These are phyloP conservation scores for Habroteleia sp. DNA, from an alignment of 2,888 invertebrate species.

Conservation along the genomic window DNA sequence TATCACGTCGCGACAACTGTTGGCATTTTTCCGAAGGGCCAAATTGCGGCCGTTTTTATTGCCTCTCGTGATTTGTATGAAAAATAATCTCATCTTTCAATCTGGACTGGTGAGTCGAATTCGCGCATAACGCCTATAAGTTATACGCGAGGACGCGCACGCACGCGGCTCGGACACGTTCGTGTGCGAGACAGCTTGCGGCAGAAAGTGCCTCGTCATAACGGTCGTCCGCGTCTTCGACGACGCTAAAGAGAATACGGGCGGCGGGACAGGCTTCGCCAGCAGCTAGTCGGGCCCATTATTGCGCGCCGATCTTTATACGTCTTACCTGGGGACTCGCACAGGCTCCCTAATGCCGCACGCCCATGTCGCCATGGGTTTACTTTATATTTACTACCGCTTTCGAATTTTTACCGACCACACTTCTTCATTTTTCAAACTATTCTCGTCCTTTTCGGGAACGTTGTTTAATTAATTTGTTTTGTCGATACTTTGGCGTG, in stretches of 20 bases:
- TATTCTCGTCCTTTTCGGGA: slow-evolving; percentile 30
- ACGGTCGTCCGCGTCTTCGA: slow-evolving; percentile 76
- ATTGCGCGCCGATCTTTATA: slow-evolving; percentile 78
- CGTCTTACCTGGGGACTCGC: slow-evolving; percentile 74
- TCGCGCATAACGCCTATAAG: slow-evolving; percentile 50
- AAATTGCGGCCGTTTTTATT: slow-evolving; percentile 37
- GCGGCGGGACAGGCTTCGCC: slow-evolving; percentile 69
- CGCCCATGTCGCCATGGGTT: slow-evolving; percentile 78
- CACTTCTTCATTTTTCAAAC: slow-evolving; percentile 46
- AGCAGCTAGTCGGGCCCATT: slow-evolving; percentile 69
- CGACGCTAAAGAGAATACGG: slow-evolving; percentile 73
- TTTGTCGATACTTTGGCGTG: slow-evolving; percentile 5
- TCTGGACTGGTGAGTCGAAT: slow-evolving; percentile 50
- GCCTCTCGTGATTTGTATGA: slow-evolving; percentile 31
- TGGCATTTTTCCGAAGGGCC: slow-evolving; percentile 26
- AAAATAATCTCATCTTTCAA: slow-evolving; percentile 56
- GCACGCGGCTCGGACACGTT: slow-evolving; percentile 54
- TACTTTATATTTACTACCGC: slow-evolving; percentile 64
- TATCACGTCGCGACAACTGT: slow-evolving; percentile 36
- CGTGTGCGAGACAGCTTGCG: slow-evolving; percentile 60
- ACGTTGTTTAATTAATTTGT: slow-evolving; percentile 35
- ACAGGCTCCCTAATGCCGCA: slow-evolving; percentile 73
- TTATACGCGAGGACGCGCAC: slow-evolving; percentile 56
- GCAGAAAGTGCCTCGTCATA: slow-evolving; percentile 72
- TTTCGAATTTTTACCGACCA: slow-evolving; percentile 37